phyloP scores from a whole-genome alignment of 2,888 invertebrate genomes.

The Tetheella fluctuosa region DNA sequence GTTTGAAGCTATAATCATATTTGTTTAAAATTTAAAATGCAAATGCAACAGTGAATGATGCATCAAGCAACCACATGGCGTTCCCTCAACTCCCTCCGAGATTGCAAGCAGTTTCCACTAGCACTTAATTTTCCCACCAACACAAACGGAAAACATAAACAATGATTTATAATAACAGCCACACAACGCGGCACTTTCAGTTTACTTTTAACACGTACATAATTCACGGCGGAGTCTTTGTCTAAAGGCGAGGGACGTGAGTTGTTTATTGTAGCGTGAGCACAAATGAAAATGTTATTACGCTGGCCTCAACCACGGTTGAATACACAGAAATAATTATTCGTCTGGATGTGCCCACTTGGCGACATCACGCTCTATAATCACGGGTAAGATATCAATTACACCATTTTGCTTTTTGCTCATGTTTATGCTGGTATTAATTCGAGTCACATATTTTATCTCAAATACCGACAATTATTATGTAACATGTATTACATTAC shows the following conservation, averaged over 20 bases:
- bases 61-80: constrained; percentile 56
- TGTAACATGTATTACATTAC: neutral
- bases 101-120: constrained; percentile 75
- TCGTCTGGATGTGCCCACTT: constrained; percentile 44
- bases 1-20: too few species aligned
- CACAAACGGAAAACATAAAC: constrained; percentile 84
- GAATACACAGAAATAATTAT: constrained; percentile 48
- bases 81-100: constrained; percentile 62
- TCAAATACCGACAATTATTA: neutral
- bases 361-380: constrained; percentile 15
- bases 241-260: constrained; percentile 82
- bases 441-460: neutral
- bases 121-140: constrained; percentile 77
- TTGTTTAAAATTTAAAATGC: constrained; percentile 34
- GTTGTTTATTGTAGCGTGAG: constrained; percentile 83
- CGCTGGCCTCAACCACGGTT: constrained; percentile 65
- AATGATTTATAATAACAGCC: constrained; percentile 84
- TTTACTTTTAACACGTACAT: constrained; percentile 85
- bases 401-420: constrained; percentile 1
- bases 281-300: constrained; percentile 84
- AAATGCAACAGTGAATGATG: constrained; percentile 50
- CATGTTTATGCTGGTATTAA: neutral
- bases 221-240: constrained; percentile 83
- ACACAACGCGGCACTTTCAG: constrained; percentile 82
- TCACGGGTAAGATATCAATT: constrained; percentile 7